A percentile compares a stretch with the other conserved stretches of the same genome.
phyloP scores from a whole-genome alignment of 2,113 vertebrate genomes.

The Prinia subflava region DNA sequence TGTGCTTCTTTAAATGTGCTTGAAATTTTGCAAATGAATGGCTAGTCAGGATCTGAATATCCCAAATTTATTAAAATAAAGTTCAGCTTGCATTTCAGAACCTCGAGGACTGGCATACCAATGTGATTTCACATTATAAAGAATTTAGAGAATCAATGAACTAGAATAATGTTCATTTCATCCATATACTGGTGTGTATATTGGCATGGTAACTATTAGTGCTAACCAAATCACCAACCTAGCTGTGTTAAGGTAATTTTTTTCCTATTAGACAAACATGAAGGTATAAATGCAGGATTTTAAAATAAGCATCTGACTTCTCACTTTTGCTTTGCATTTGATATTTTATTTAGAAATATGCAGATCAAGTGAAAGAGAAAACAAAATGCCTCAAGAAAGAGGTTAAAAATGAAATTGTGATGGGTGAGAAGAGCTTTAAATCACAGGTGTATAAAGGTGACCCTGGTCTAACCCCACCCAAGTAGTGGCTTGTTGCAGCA shows the following conservation, averaged over 20 bases:
- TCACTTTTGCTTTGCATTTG: neutral
- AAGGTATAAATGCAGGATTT: neutral
- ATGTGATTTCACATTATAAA: slow-evolving; percentile 39
- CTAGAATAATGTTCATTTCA: slow-evolving; percentile 2
- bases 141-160: slow-evolving; percentile 41
- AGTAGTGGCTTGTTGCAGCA: slow-evolving; percentile 69
- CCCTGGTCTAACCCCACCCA: slow-evolving; percentile 78
- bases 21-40: slow-evolving; percentile 27
- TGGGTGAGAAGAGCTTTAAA: slow-evolving; percentile 63
- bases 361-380: neutral
- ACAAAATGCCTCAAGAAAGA: neutral
- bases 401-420: neutral
- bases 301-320: neutral
- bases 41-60: neutral
- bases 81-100: slow-evolving; percentile 38
- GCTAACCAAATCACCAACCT: slow-evolving; percentile 23
- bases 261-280: neutral
- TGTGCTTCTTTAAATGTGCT: neutral
- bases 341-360: neutral
- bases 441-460: slow-evolving; percentile 79
- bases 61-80: slow-evolving; percentile 52
- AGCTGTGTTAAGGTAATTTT: neutral
- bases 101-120: slow-evolving; percentile 21
- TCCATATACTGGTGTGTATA: neutral
- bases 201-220: slow-evolving; percentile 36